Base-by-base conservation (phyloP, 2,888 invertebrate species). In the Ectobius pallidus region DNA sequence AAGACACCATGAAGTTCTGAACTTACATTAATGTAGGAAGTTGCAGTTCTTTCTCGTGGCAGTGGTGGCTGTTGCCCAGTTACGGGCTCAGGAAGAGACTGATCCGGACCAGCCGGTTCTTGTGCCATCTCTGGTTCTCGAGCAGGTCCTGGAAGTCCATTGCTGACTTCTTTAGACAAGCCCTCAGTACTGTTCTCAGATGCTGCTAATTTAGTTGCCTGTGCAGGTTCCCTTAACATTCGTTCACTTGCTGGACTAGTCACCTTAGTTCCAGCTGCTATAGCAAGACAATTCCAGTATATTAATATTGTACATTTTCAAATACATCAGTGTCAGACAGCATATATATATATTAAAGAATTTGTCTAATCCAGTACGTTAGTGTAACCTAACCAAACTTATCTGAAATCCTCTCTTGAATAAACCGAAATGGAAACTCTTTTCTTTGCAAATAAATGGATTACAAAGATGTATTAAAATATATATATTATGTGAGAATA, bases 21-120 rank as follows among this genome's bases (percentile, higher is more conserved):
- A 79, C 82, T 84, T 81, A 88, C 89, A 82, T 87, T 88, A 79
- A 89, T 87, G 79, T 88, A 89, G 70, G 89, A 88, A 77, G 88
- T 89, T 71, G 87, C 88, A 80, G 87, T 87, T 77, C 88, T 83
- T 81, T 89, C 89, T 76, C 84, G 85, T 74, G 87, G 87, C 22
- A 81, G 79, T 14, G 85, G 83, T 76, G 88, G 86, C 34, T 62
- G 71, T 14, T 46, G 62, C 11, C 32, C 58, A 25, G 14, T 52
- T 27, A 44, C 61, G 6, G 73, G 74, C 27, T 76, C 76, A 4
- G 84, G 83, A 70, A 84, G 76, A 16, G 83, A 82, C 78, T 84
- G 87, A 79, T 87, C 87, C 3, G 87, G 87, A 49, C 86, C 87
- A 27, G 84, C 85, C 18, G 87, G 86, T 80, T 88, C 87, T 75